These are phyloP conservation scores for Drosophila rellima DNA, from an alignment of 2,888 invertebrate species.

Conservation along the genomic window DNA sequence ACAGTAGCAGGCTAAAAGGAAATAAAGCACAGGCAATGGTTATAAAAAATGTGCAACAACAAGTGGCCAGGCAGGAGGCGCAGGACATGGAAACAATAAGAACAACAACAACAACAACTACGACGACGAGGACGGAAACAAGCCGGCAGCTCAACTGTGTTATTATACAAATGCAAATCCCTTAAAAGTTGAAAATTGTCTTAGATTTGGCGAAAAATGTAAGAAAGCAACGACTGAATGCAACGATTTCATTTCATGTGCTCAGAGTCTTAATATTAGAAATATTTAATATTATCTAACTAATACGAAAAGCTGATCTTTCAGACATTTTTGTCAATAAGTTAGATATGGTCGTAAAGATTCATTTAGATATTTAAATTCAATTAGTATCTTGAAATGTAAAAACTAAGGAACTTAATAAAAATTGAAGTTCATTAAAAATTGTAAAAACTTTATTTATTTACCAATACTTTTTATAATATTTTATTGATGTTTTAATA, in stretches of 20 bases:
- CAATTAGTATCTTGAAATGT: too few species aligned
- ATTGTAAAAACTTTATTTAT: too few species aligned
- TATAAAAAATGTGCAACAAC: conserved; percentile 66
- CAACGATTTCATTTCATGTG: neutral
- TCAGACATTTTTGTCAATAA: too few species aligned
- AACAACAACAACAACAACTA: conserved; percentile 11
- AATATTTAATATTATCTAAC: too few species aligned
- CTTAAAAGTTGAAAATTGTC: conserved; percentile 73
- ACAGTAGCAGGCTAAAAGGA: conserved; percentile 58
- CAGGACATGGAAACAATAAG: conserved; percentile 24
- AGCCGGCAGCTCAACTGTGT: conserved; percentile 62
- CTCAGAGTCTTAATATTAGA: neutral
- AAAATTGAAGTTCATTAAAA: too few species aligned
- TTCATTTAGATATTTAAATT: too few species aligned
- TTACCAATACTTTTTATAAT: too few species aligned
- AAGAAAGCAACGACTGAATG: neutral
- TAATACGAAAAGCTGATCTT: too few species aligned
- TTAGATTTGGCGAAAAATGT: conserved; percentile 64
- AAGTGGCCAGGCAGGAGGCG: conserved; percentile 60
- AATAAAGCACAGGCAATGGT: conserved; percentile 63
- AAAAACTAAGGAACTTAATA: too few species aligned
- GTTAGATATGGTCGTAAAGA: too few species aligned
- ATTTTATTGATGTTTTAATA: too few species aligned
- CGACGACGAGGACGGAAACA: conserved; percentile 43
- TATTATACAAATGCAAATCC: conserved; percentile 73